Percentiles rank a stretch among this genome's conserved stretches.
Evolutionary conservation across 2,888 invertebrate species (phyloP).

Genomic region (Drosophila merina): DNA sequence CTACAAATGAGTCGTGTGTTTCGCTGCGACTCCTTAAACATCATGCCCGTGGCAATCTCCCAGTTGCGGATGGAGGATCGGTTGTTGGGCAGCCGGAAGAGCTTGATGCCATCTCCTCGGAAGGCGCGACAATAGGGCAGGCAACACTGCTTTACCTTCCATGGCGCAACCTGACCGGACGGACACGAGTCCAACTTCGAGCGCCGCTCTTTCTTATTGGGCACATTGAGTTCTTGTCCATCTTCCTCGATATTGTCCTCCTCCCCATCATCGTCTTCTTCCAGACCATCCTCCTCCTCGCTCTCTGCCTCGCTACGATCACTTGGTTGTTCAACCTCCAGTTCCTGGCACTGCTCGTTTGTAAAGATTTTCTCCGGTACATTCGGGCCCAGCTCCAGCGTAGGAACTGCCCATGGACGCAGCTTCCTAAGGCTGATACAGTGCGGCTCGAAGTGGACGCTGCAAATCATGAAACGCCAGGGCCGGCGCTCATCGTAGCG

Average conservation of each 20-base stretch:
- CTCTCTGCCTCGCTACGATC: constrained; percentile 44
- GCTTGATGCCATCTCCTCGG: constrained; percentile 76
- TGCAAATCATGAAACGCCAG: constrained; percentile 73
- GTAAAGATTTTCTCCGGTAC: constrained; percentile 61
- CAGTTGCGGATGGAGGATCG: constrained; percentile 53
- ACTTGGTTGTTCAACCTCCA: constrained; percentile 29
- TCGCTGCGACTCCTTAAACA: constrained; percentile 63
- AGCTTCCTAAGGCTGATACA: constrained; percentile 66
- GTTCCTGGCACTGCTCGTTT: constrained; percentile 56
- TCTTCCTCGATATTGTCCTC: constrained; percentile 34
- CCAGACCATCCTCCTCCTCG: constrained; percentile 28
- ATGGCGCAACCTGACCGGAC: constrained; percentile 42
- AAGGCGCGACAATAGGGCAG: constrained; percentile 76
- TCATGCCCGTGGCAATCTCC: constrained; percentile 70
- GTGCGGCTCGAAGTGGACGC: constrained; percentile 64
- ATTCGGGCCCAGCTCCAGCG: constrained; percentile 70
- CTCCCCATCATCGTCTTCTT: constrained; percentile 38
- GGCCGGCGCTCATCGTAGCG: constrained; percentile 65
- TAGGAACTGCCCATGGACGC: constrained; percentile 79
- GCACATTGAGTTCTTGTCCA: not conserved
- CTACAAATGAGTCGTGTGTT: constrained; percentile 70
- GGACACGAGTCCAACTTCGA: constrained; percentile 37
- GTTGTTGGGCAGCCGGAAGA: constrained; percentile 76
- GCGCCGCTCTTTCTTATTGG: constrained; percentile 46
- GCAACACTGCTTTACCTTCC: constrained; percentile 72